A percentile compares a stretch with the other conserved stretches of the same genome.
These are phyloP conservation scores for Drosophila ironensis DNA, from an alignment of 1,140 invertebrate genomes.

Conservation along the genomic window DNA sequence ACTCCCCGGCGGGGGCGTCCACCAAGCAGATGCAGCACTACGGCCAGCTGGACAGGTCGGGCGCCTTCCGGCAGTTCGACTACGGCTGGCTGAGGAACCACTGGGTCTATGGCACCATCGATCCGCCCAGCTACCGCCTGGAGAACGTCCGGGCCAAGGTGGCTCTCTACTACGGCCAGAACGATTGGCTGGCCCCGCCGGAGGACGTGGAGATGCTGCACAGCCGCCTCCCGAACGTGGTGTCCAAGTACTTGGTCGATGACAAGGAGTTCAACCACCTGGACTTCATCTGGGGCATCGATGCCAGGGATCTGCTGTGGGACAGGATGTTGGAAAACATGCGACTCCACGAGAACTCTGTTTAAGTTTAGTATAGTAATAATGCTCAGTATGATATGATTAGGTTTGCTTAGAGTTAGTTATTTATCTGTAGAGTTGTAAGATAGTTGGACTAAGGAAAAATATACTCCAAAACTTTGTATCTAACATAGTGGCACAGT, in stretches of 20 bases:
- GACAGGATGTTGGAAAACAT: conserved; percentile 81
- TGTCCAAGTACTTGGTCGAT: conserved; percentile 82
- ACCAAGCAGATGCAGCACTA: conserved; percentile 89
- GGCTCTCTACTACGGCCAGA: conserved; percentile 85
- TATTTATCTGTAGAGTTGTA: conserved; percentile 25
- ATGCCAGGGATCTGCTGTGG: conserved; percentile 82
- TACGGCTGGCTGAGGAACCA: conserved; percentile 82
- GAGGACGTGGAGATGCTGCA: conserved; percentile 82
- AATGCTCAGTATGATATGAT: conserved; percentile 27
- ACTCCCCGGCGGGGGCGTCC: conserved; percentile 90
- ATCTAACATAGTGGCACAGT: too few relatives aligned
- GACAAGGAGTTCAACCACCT: conserved; percentile 83
- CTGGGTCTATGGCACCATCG: conserved; percentile 81
- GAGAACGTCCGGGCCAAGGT: conserved; percentile 85
- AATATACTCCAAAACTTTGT: too few relatives aligned
- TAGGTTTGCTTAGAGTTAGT: conserved; percentile 3
- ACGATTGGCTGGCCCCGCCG: conserved; percentile 85
- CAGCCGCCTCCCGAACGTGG: conserved; percentile 81
- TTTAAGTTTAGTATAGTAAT: neutral
- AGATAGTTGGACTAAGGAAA: neutral
- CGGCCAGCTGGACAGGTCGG: conserved; percentile 84
- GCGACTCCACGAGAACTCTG: conserved; percentile 39
- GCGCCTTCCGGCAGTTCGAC: conserved; percentile 83
- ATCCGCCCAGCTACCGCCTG: conserved; percentile 86
- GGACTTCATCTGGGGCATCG: conserved; percentile 84